Evolutionary conservation across 2,888 invertebrate species (phyloP).

Genomic region (Kryphioiulus occultus): DNA sequence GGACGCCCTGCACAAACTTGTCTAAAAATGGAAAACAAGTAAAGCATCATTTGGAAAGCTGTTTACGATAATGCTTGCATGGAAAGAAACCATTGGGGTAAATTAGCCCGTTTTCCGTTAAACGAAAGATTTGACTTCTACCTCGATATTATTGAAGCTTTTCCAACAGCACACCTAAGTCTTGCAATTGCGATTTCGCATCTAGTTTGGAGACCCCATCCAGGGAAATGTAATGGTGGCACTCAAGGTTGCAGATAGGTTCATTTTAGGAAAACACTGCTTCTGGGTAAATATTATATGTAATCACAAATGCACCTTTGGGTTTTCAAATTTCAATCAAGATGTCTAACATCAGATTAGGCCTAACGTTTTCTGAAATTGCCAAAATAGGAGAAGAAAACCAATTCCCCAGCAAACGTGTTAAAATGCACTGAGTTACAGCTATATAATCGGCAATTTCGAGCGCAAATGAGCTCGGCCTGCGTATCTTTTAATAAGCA

Average conservation of each 20-base stretch:
- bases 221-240: background rate
- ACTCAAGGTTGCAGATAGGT: background rate
- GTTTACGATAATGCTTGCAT: too few species aligned
- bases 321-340: conserved; percentile 5
- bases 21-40: too few species aligned
- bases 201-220: background rate
- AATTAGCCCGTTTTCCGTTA: background rate
- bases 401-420: background rate
- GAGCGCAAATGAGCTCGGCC: background rate
- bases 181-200: background rate
- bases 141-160: background rate
- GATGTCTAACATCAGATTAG: background rate
- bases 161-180: background rate
- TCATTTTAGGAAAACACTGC: background rate
- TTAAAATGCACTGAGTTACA: background rate
- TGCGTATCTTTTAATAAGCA: background rate
- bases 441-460: background rate
- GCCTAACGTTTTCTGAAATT: background rate
- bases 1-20: too few species aligned
- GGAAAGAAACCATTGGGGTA: background rate
- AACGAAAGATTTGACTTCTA: background rate
- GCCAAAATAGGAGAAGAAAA: background rate
- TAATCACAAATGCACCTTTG: conserved; percentile 5
- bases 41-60: too few species aligned
- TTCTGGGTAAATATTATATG: background rate